Evolutionary conservation across 1,140 invertebrate genomes (phyloP).

Genomic region (Steinernema khuongi): DNA sequence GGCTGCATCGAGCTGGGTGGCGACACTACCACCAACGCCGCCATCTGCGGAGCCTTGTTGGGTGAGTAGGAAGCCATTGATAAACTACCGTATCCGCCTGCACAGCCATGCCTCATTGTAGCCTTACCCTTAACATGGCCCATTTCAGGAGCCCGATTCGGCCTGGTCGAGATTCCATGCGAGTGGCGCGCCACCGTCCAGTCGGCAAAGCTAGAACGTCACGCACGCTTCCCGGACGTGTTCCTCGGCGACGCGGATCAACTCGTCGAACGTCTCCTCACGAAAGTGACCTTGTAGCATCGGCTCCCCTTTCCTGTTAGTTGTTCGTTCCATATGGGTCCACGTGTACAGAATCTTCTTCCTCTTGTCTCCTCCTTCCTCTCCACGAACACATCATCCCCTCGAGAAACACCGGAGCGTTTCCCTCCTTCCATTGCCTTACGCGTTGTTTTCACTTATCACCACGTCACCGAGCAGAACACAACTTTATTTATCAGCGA

Average conservation of each 20-base stretch:
- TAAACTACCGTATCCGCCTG: constrained; percentile 15
- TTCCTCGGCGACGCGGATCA: constrained; percentile 21
- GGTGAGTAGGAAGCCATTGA: neutral
- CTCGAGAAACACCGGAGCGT: too few species aligned
- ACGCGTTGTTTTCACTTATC: neutral
- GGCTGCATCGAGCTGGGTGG: constrained; percentile 21
- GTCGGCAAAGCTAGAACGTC: constrained; percentile 26
- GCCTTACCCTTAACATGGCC: too few species aligned
- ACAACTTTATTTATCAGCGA: too few species aligned
- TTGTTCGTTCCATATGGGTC: constrained; percentile 14
- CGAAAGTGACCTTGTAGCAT: constrained; percentile 25
- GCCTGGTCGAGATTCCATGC: constrained; percentile 18
- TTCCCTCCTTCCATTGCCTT: neutral
- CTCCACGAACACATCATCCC: neutral
- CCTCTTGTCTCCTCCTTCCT: neutral
- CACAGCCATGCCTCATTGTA: too few species aligned
- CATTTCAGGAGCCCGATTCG: constrained; percentile 24
- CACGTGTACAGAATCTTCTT: neutral
- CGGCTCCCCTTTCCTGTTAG: neutral
- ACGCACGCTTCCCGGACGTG: constrained; percentile 26
- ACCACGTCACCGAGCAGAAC: too few species aligned
- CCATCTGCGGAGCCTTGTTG: constrained; percentile 26
- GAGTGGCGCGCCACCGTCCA: constrained; percentile 22
- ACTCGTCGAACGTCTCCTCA: constrained; percentile 28
- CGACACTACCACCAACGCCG: constrained; percentile 30